Evolutionary conservation across 2,797 vertebrate species (phyloP).

Genomic region (Balearica regulorum): DNA sequence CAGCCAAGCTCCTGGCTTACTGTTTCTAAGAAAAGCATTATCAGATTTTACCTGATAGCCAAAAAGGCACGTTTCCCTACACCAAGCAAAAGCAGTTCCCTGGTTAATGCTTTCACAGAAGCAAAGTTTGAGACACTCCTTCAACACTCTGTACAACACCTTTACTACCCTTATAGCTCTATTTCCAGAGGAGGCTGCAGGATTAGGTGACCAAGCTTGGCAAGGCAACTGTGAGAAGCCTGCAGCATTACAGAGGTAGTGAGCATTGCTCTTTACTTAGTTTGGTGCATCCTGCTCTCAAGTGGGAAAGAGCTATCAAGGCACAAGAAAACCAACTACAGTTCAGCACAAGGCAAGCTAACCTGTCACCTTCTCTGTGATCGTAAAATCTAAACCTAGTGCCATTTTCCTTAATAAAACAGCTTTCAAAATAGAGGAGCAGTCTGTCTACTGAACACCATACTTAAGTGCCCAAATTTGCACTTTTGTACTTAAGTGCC

Average conservation of each 20-base stretch:
- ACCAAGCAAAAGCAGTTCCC: background rate
- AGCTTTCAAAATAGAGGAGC: background rate
- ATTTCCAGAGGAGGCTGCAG: background rate
- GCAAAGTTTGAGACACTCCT: background rate
- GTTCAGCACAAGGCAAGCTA: background rate
- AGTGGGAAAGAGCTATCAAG: background rate
- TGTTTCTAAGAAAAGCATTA: background rate
- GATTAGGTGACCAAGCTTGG: background rate
- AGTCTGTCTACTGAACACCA: background rate
- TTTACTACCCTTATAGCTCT: background rate
- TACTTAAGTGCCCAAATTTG: background rate
- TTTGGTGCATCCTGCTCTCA: background rate
- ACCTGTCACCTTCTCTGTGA: background rate
- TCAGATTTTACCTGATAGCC: background rate
- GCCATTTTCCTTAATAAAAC: background rate
- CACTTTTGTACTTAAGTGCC: background rate
- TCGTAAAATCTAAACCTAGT: background rate
- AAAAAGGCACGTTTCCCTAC: rapidly evolving
- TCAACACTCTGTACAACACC: background rate
- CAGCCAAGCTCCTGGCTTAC: background rate
- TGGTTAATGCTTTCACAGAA: background rate
- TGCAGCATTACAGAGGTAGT: background rate
- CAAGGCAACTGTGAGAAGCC: background rate
- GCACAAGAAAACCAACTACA: background rate
- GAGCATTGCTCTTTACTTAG: background rate